These are phyloP conservation scores for Callocephalon fimbriatum DNA, from an alignment of 2,113 vertebrate genomes.

Conservation along the genomic window DNA sequence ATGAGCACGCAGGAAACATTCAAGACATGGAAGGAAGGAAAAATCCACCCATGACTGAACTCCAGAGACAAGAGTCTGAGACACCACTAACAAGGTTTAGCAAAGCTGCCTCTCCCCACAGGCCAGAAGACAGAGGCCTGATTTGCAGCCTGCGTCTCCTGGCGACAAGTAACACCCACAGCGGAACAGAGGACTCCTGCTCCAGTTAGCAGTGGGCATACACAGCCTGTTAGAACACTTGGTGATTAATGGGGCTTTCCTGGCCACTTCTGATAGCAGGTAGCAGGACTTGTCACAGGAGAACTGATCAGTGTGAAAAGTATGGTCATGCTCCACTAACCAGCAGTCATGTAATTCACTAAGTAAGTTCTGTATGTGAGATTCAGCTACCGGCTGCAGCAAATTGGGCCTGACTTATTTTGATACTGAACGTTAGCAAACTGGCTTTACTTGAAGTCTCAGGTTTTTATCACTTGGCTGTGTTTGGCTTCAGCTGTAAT, in stretches of 20 bases:
- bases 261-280: background rate
- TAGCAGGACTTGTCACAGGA: background rate
- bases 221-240: background rate
- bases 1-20: background rate
- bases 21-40: background rate
- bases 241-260: background rate
- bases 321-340: background rate
- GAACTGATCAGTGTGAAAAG: background rate
- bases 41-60: background rate
- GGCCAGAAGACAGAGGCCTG: background rate
- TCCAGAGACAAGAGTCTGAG: background rate
- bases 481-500: background rate
- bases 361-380: background rate
- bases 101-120: background rate
- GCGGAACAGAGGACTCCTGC: background rate
- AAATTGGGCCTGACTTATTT: background rate
- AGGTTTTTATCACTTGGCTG: background rate
- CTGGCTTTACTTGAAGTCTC: background rate
- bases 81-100: background rate
- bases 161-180: background rate
- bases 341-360: background rate
- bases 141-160: fast-evolving
- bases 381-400: background rate
- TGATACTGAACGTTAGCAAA: background rate
- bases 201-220: background rate